phyloP scores from a whole-genome alignment of 2,888 invertebrate species.

The Papilio gigon region DNA sequence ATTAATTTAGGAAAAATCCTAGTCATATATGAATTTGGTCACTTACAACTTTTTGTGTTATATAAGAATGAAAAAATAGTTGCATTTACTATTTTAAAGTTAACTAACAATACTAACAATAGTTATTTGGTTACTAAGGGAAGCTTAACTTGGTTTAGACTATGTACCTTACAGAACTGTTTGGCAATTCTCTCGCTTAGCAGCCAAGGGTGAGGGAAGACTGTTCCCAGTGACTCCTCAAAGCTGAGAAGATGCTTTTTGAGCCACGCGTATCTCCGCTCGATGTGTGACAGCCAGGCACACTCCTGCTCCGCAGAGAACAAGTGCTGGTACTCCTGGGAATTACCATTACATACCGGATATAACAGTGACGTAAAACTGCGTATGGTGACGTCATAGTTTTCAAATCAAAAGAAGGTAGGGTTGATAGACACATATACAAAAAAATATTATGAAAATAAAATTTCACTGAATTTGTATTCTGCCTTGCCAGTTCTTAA shows the following conservation, averaged over 20 bases:
- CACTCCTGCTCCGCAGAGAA: constrained; percentile 98
- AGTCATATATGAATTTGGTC: too few relatives aligned
- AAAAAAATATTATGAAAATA: background rate
- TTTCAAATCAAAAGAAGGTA: background rate
- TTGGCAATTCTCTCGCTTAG: constrained; percentile 96
- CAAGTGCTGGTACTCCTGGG: constrained; percentile 94
- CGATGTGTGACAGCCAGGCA: constrained; percentile 98
- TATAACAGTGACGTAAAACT: background rate
- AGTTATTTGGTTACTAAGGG: too few relatives aligned
- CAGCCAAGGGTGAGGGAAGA: constrained; percentile 97
- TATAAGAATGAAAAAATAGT: too few relatives aligned
- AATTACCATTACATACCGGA: background rate
- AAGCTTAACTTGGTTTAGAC: too few relatives aligned
- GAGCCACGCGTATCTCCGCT: constrained; percentile 97
- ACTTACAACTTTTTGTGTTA: too few relatives aligned
- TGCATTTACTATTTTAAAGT: too few relatives aligned
- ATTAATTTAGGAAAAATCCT: too few relatives aligned
- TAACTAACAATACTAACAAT: too few relatives aligned
- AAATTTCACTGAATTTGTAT: too few relatives aligned
- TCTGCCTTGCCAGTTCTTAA: too few relatives aligned
- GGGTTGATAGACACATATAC: too few relatives aligned
- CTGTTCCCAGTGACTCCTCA: constrained; percentile 91
- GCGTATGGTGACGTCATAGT: too few relatives aligned
- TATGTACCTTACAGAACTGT: constrained; percentile 89
- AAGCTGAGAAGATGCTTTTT: constrained; percentile 96